Evolutionary conservation across 2,888 invertebrate genomes (phyloP), one percentile per base, ranked within the genome.

Genomic region (Acleris literana): DNA sequence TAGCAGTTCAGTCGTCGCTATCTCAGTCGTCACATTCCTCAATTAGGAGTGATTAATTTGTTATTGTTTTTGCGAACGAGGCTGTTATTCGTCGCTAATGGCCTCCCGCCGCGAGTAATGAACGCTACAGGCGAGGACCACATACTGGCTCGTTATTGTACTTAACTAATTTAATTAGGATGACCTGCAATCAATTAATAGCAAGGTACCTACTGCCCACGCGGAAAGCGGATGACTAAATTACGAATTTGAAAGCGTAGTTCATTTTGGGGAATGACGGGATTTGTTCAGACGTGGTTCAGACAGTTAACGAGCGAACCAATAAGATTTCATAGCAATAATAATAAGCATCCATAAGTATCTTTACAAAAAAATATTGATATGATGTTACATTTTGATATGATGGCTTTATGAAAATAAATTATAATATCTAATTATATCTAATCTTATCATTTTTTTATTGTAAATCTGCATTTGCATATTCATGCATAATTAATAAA

Each of bases 11-110:
- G 43, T 56, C 39, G 61, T 39, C 58, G 53, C 43, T 67, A 58
- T 63, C 67, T 64, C 57, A 46, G 56, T 61, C 61, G 63, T 58
- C 64, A 64, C 69, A 68, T 66, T 69, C 68, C 55, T 73, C 74
- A 75, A 79, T 78, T 74, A 74, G 69, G 63, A 70, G 68, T 76
- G 72, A 84, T 81, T 76, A 81, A 78, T 81, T 79, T 82, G 82
- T 83, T 83, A 79, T 82, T 82, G 81, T 86, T 84, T 82, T 78
- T 78, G 80, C 77, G 74, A 76, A 75, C 76, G 75, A 76, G 77
- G 81, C 81, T 77, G 83, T 85, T 81, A 83, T 79, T 80, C 74
- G 73, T 73, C 70, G 73, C 75, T 78, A 80, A 79, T 78, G 81
- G 79, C 82, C 83, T 84, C 88, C 89, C 84, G 79, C 81, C 73